Base-by-base conservation (phyloP, 2,888 invertebrate genomes). In the Bedellia somnulentella region DNA sequence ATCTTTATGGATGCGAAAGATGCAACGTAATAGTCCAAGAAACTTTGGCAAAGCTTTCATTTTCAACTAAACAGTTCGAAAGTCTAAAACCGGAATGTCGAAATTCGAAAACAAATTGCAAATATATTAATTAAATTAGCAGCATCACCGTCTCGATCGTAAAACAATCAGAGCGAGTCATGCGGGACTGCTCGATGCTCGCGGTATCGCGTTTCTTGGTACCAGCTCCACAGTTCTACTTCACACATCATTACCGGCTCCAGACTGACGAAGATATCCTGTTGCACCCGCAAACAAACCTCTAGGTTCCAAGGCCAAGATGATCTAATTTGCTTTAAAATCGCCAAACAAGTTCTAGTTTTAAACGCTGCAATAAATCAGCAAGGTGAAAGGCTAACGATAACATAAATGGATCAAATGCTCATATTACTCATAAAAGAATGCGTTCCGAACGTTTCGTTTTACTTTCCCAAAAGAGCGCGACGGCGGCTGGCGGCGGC, bases 381-480 rank as follows among this genome's bases (percentile, higher is more conserved):
- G 35, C 32, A 24, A 39, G 47, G 52, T 52, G 56, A 57, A 55
- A 57, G 57, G 49, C 46, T 37, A 35, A 36, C 41, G 37, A n/a
- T n/a, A n/a, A 39, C 10, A 8, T 24, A 22, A 25, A 40, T 43
- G 46, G 39, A 39, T 41, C 46, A 46, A 45, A 46, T 43, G 45
- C 45, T 40, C 45, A 43, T 40, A 37, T 32, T 26, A 26, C 15
- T 15, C 14, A 18, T 15, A 41, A 3, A 49, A 49, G 51, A 54
- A 54, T 52, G 51, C 46, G 48, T 51, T 57, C 45, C n/a, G 46
- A 44, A 47, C 49, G 45, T n/a, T 44, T n/a, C 29, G 28, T 45
- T 47, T 46, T 52, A 52, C 58, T 61, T 61, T 58, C 59, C 57
- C 56, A 56, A 58, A 59, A 52, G n/a, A n/a, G n/a, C n/a, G n/a